A percentile compares a stretch with the other conserved stretches of the same genome.
These are phyloP conservation scores for Sorex araneus DNA, from an alignment of 2,113 vertebrate species.

Conservation along the genomic window DNA sequence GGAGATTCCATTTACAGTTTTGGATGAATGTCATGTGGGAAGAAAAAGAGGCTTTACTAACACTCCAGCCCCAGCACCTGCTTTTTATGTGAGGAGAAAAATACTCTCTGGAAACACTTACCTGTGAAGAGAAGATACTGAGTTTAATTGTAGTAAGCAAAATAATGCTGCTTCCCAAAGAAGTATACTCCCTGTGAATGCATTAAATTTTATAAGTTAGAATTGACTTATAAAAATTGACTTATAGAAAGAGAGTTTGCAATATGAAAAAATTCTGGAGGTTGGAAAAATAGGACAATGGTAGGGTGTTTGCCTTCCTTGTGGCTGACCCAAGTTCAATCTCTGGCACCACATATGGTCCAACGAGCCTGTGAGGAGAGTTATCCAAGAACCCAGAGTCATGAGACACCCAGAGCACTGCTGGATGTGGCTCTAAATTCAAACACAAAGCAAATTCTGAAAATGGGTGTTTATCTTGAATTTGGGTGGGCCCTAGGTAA, in stretches of 20 bases:
- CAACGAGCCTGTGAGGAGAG: too few relatives aligned
- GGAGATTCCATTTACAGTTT: neutral
- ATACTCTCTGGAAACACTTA: neutral
- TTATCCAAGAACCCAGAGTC: too few relatives aligned
- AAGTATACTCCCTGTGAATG: neutral
- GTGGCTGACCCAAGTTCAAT: too few relatives aligned
- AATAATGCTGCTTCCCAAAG: neutral
- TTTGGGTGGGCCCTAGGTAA: neutral
- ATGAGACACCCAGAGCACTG: too few relatives aligned
- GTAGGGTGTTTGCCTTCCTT: too few relatives aligned
- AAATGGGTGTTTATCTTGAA: neutral
- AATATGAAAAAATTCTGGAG: neutral
- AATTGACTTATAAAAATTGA: too few relatives aligned
- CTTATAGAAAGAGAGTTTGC: neutral
- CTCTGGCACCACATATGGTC: too few relatives aligned
- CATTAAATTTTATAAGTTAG: neutral
- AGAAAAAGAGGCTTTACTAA: neutral
- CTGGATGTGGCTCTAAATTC: too few relatives aligned
- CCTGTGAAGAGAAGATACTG: neutral
- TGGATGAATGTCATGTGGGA: neutral
- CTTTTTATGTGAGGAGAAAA: too few relatives aligned
- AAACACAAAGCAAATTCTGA: too few relatives aligned
- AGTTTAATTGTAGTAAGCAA: neutral
- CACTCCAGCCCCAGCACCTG: too few relatives aligned
- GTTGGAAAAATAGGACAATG: neutral